Evolutionary conservation across 2,113 vertebrate genomes (phyloP), one percentile per base, ranked within the genome.

Genomic region (Kryptolebias marmoratus): DNA sequence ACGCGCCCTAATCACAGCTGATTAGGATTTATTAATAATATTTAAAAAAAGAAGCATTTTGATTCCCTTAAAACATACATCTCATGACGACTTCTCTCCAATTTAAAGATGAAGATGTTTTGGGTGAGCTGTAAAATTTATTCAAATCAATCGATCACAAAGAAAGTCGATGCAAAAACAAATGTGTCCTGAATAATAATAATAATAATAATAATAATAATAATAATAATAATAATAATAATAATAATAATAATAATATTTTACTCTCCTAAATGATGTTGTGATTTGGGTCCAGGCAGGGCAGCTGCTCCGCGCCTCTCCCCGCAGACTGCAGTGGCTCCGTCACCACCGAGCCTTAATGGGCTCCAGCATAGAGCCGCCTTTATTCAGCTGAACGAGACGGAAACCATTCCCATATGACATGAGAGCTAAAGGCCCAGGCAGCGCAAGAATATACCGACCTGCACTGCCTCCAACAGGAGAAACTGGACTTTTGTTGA

Each of bases 381-480:
- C 88, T 90, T 87, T 91, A 89, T 89, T 77, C 85, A 79, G 87
- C 80, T 78, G 80, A 85, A 83, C 83, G 65, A 82, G 78, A 90
- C 68, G 76, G 78, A 84, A 91, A 89, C 87, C 85, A 90, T 88
- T 91, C 87, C 86, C 89, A 87, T 77, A 88, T 90, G 90, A 89
- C 90, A 86, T 68, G 75, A 13, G 76, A 78, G 80, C 85, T 80
- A 44, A 48, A 82, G 87, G 87, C 84, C 78, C 83, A 68, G 58
- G 71, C 71, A 72, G 64, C 81, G 71, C 82, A 81, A 28, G 48
- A 69, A 69, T 63, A 62, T 61, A 77, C 76, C 62, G 64, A 73
- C 1, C 80, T 60, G 79, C 74, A 7, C 73, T 59, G 64, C 31
- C 68, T 58, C 30, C 55, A 49, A 32, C 56, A 49, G 55, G 49